phyloP scores from a whole-genome alignment of 2,113 vertebrate genomes.

The Notarius lentiginosus region DNA sequence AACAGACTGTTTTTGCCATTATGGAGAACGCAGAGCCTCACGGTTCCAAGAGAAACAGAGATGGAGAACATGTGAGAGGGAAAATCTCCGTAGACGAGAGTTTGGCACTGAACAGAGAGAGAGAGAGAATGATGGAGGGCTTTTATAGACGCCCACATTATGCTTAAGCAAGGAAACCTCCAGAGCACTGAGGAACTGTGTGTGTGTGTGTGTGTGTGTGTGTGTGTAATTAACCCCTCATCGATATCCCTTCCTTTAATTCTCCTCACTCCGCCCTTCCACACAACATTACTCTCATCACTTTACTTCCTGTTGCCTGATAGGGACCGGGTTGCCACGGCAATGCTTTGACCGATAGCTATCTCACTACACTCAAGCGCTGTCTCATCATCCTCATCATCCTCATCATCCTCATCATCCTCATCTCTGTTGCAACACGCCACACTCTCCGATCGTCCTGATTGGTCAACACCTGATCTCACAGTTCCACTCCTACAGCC shows the following conservation, averaged over 20 bases:
- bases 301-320: background rate
- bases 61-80: slow-evolving; percentile 56
- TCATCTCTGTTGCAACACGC: background rate
- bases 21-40: slow-evolving; percentile 1
- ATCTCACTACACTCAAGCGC: background rate
- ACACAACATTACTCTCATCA: slow-evolving; percentile 18
- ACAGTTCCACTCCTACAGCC: background rate
- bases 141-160: background rate
- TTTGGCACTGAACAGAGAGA: slow-evolving; percentile 10
- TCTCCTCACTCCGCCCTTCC: background rate
- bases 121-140: slow-evolving; percentile 4
- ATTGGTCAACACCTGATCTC: background rate
- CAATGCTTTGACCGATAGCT: slow-evolving; percentile 5
- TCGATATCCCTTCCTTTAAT: background rate
- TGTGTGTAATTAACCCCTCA: slow-evolving; percentile 13
- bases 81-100: slow-evolving; percentile 47
- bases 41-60: slow-evolving; percentile 71
- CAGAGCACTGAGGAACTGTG: background rate
- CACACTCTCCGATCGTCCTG: background rate
- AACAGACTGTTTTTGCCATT: slow-evolving; percentile 20
- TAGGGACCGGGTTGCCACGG: background rate
- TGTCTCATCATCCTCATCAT: background rate
- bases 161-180: slow-evolving; percentile 20
- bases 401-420: background rate
- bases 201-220: slow-evolving; percentile 27